These are phyloP conservation scores for Drosophila ananassae DNA, from an alignment of 1,140 invertebrate species.

Conservation along the genomic window DNA sequence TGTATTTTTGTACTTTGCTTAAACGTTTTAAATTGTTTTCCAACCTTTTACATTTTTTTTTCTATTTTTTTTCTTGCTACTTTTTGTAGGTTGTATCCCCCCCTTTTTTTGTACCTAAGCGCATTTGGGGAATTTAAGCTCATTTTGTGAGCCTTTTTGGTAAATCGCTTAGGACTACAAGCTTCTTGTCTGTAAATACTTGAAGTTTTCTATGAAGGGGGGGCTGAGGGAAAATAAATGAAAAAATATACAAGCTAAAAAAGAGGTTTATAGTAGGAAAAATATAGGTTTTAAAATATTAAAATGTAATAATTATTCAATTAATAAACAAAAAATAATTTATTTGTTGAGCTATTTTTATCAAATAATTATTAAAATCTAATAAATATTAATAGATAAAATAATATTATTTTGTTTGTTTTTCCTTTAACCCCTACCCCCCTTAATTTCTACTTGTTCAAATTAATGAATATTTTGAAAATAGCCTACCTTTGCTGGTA, in stretches of 20 bases:
- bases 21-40: conserved; percentile 46
- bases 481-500: neutral
- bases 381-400: too few relatives aligned
- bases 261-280: too few relatives aligned
- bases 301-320: too few relatives aligned
- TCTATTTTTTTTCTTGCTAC: neutral
- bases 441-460: too few relatives aligned
- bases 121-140: conserved; percentile 60
- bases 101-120: conserved; percentile 41
- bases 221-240: neutral
- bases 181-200: conserved; percentile 1
- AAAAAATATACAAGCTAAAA: too few relatives aligned
- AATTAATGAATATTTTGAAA: too few relatives aligned
- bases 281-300: too few relatives aligned
- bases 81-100: conserved; percentile 6
- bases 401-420: too few relatives aligned
- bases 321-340: too few relatives aligned
- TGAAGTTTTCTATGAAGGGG: neutral
- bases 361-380: too few relatives aligned
- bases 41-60: conserved; percentile 1
- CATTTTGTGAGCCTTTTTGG: conserved; percentile 50
- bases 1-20: conserved; percentile 31
- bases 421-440: too few relatives aligned
- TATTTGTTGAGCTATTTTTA: too few relatives aligned
- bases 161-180: conserved; percentile 25